phyloP scores from a whole-genome alignment of 2,113 vertebrate genomes.

The Limnothrissa miodon region DNA sequence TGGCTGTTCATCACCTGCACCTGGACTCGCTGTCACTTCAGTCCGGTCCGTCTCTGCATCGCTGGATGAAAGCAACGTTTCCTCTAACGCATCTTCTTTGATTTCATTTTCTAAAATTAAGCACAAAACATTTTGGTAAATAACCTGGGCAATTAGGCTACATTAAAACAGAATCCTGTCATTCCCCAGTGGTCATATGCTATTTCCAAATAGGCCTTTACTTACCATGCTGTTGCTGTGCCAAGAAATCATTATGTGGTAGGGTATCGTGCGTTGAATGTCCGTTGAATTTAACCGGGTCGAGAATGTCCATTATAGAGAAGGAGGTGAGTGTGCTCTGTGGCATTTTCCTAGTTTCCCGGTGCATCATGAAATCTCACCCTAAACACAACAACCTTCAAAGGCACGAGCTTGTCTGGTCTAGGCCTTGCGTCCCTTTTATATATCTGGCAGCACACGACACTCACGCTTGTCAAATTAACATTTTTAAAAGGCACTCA shows the following conservation, averaged over 20 bases:
- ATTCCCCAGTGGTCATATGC: background rate
- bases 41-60: background rate
- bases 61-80: background rate
- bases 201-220: background rate
- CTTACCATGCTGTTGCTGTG: slow-evolving; percentile 49
- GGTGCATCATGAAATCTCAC: background rate
- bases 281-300: slow-evolving; percentile 64
- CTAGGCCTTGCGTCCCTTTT: slow-evolving; percentile 26
- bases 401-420: background rate
- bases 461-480: slow-evolving; percentile 50
- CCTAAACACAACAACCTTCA: background rate
- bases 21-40: background rate
- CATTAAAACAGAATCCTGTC: background rate
- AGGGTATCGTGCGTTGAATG: background rate
- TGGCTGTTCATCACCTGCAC: background rate
- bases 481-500: slow-evolving; percentile 52
- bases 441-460: slow-evolving; percentile 44
- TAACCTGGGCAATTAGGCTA: background rate
- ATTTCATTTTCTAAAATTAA: slow-evolving; percentile 19
- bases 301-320: slow-evolving; percentile 69
- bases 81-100: slow-evolving; percentile 4
- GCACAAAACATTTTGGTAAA: background rate
- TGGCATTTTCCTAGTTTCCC: slow-evolving; percentile 22
- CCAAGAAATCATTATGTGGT: background rate
- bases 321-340: slow-evolving; percentile 54